A percentile compares a stretch with the other conserved stretches of the same genome.
These are phyloP conservation scores for Panthera uncia DNA, from an alignment of 2,113 vertebrate species.

Conservation along the genomic window DNA sequence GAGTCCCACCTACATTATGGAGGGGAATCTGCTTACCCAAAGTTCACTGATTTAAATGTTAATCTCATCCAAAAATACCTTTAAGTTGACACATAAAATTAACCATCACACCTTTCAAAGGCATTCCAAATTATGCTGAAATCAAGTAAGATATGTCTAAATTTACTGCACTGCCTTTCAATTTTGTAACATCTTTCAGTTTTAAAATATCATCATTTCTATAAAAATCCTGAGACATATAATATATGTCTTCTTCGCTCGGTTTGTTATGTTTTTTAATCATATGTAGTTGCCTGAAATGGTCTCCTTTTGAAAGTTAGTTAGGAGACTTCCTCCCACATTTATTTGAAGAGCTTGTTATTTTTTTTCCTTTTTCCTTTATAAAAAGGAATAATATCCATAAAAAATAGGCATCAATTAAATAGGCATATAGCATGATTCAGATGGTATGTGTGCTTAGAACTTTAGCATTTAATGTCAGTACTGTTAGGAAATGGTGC, in stretches of 20 bases:
- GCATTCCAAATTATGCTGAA: conserved; percentile 94
- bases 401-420: conserved; percentile 95
- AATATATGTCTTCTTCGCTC: conserved; percentile 94
- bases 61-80: neutral
- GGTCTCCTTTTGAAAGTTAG: conserved; percentile 94
- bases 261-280: conserved; percentile 95
- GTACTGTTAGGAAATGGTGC: conserved; percentile 92
- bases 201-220: conserved; percentile 86
- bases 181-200: conserved; percentile 88
- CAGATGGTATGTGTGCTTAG: conserved; percentile 88
- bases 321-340: conserved; percentile 93
- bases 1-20: neutral
- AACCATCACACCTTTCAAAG: conserved; percentile 90
- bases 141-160: conserved; percentile 93
- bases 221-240: conserved; percentile 93
- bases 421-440: conserved; percentile 88
- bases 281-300: conserved; percentile 93
- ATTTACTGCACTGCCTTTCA: conserved; percentile 91
- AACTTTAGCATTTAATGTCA: conserved; percentile 89
- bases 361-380: conserved; percentile 90
- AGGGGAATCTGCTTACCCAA: too few species aligned
- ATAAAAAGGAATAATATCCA: conserved; percentile 91
- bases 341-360: conserved; percentile 94
- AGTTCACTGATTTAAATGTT: neutral
- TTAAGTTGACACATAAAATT: conserved; percentile 30